A percentile compares a stretch with the other conserved stretches of the same genome.
Conservation (phyloP, 2,113 vertebrate genomes). For the Microtus richardsoni region DNA sequence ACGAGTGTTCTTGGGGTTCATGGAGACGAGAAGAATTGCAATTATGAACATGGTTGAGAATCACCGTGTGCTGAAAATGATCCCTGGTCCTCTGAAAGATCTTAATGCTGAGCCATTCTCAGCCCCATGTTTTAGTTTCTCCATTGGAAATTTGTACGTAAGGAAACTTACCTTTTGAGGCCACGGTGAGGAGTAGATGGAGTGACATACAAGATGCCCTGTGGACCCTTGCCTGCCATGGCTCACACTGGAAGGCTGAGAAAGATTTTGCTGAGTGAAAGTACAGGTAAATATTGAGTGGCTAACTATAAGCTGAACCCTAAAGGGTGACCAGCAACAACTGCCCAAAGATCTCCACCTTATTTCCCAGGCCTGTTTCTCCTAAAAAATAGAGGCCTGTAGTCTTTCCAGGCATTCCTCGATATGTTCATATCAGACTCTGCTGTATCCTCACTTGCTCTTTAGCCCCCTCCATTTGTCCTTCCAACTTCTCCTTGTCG, state of each 20-base stretch:
- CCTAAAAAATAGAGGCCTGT: background rate
- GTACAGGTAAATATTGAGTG: background rate
- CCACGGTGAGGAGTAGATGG: background rate
- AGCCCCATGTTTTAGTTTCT: no score
- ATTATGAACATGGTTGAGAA: background rate
- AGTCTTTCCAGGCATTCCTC: background rate
- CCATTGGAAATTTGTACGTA: background rate
- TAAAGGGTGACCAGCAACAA: background rate
- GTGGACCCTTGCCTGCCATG: fast-evolving
- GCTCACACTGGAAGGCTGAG: background rate
- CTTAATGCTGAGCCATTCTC: background rate
- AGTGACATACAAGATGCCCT: background rate
- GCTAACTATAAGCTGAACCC: background rate
- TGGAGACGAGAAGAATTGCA: background rate
- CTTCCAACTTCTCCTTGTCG: background rate
- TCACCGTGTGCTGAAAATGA: no score
- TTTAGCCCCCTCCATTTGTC: background rate
- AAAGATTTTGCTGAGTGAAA: background rate
- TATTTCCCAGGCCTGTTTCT: background rate
- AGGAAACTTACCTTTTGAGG: background rate
- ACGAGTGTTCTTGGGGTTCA: background rate
- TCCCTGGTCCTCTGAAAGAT: background rate
- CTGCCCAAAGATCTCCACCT: background rate
- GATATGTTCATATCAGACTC: background rate
- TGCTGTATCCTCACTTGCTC: background rate